Conservation (phyloP, 64 coral and sea anemone species). For the Montipora efflorescens region DNA sequence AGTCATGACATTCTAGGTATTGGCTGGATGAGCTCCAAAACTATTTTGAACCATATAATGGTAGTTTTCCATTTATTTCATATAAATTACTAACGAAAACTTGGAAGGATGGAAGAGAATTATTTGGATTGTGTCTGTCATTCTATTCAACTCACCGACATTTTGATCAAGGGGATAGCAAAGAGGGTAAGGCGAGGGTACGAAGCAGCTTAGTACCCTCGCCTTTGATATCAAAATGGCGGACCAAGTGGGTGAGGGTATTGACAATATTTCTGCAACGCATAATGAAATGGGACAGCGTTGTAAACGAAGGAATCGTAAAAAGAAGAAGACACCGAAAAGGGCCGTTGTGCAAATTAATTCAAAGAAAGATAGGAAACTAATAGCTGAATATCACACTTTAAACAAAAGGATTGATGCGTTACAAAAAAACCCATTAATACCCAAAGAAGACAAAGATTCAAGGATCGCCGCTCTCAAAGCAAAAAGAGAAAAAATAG, state of each 20-base stretch:
- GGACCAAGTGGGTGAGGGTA: background rate
- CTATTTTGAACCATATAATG: background rate
- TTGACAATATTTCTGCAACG: background rate
- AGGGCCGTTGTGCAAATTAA: slow-evolving; percentile 45
- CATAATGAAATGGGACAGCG: background rate
- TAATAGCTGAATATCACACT: slow-evolving; percentile 70
- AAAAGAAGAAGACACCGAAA: slow-evolving; percentile 48
- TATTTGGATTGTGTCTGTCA: background rate
- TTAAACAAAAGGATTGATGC: slow-evolving; percentile 59
- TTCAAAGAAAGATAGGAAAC: slow-evolving; percentile 51
- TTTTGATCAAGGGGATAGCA: slow-evolving; percentile 59
- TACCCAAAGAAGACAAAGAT: slow-evolving; percentile 8
- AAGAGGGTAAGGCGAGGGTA: slow-evolving; percentile 65
- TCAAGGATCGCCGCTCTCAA: background rate
- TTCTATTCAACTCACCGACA: slow-evolving; percentile 39
- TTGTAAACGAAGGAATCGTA: background rate
- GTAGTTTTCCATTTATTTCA: background rate
- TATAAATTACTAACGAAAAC: background rate
- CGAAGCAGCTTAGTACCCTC: slow-evolving; percentile 26
- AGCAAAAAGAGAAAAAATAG: slow-evolving; percentile 67
- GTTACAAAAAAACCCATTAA: background rate
- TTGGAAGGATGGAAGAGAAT: slow-evolving; percentile 35
- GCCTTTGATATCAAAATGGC: slow-evolving; percentile 61
- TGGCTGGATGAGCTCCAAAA: background rate
- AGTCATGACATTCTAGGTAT: too few species aligned